phyloP scores from a whole-genome alignment of 1,140 invertebrate genomes.

The Lithobius niger region DNA sequence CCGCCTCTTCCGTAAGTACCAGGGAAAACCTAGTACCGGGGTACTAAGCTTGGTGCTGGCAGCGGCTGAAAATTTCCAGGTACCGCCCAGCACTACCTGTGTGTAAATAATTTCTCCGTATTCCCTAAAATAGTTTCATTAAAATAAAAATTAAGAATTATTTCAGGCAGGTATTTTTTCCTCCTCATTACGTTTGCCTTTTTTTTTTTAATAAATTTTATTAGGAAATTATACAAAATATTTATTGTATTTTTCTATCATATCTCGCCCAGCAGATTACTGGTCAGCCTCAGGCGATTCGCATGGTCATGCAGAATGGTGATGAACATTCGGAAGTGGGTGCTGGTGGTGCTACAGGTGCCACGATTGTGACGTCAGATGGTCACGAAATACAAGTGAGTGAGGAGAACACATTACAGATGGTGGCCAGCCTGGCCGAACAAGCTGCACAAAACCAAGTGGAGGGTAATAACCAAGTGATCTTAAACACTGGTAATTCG shows the following conservation, averaged over 20 bases:
- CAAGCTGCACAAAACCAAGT: slow-evolving; percentile 16
- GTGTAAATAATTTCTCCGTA: too few relatives aligned
- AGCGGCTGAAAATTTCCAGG: too few relatives aligned
- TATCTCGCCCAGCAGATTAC: background rate
- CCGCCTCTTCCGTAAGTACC: too few relatives aligned
- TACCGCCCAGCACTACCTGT: too few relatives aligned
- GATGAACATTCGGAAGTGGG: background rate
- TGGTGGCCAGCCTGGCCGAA: slow-evolving; percentile 28
- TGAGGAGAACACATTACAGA: slow-evolving; percentile 20
- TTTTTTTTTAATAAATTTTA: background rate
- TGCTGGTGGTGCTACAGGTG: background rate
- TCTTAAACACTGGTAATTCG: slow-evolving; percentile 33
- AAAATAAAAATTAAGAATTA: too few relatives aligned
- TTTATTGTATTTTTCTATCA: background rate
- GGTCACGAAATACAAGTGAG: slow-evolving; percentile 17
- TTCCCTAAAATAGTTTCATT: too few relatives aligned
- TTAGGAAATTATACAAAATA: background rate
- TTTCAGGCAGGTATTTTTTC: too few relatives aligned
- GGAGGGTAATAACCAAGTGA: slow-evolving; percentile 28
- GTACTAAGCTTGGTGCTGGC: too few relatives aligned
- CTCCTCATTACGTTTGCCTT: background rate
- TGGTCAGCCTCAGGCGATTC: slow-evolving; percentile 1
- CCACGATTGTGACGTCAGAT: slow-evolving; percentile 16
- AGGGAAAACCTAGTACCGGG: too few relatives aligned
- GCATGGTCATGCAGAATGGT: slow-evolving; percentile 6